phyloP scores from a whole-genome alignment of 2,797 vertebrate species.

The Eulemur mongoz region DNA sequence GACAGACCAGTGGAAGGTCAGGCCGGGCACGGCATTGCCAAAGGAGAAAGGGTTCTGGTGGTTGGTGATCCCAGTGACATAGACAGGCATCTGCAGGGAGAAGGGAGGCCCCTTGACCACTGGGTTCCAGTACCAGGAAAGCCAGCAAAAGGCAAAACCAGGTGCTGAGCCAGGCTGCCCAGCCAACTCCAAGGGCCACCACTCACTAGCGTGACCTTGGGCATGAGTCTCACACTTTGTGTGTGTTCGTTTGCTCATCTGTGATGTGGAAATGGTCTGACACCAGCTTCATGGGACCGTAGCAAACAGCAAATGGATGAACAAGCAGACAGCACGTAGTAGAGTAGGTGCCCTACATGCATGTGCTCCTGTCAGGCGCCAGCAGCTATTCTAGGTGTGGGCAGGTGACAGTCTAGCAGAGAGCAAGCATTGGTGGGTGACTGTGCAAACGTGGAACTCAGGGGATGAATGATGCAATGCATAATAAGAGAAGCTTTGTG shows the following conservation, averaged over 20 bases:
- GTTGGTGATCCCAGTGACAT: constrained; percentile 94
- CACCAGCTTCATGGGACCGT: not conserved
- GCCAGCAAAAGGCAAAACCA: not conserved
- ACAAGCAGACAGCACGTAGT: fast-evolving
- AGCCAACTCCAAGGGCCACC: fast-evolving
- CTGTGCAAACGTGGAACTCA: fast-evolving
- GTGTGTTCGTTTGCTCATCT: fast-evolving
- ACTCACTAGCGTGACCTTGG: not conserved
- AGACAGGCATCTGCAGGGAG: constrained; percentile 93
- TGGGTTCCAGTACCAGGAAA: fast-evolving
- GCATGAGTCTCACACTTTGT: not conserved
- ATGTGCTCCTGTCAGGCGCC: fast-evolving
- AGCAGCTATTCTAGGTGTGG: not conserved
- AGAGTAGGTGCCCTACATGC: fast-evolving
- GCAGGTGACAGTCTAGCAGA: not conserved
- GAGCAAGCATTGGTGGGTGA: not conserved
- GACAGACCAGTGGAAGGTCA: constrained; percentile 96
- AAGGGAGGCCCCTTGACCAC: not conserved
- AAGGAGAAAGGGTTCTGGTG: constrained; percentile 96
- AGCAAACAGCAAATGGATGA: fast-evolving
- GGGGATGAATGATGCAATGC: fast-evolving
- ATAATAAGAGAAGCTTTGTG: fast-evolving
- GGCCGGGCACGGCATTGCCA: constrained; percentile 90
- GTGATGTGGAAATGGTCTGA: fast-evolving
- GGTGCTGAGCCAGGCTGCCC: not conserved